phyloP scores from a whole-genome alignment of 2,797 vertebrate genomes.

The Chromis chromis region DNA sequence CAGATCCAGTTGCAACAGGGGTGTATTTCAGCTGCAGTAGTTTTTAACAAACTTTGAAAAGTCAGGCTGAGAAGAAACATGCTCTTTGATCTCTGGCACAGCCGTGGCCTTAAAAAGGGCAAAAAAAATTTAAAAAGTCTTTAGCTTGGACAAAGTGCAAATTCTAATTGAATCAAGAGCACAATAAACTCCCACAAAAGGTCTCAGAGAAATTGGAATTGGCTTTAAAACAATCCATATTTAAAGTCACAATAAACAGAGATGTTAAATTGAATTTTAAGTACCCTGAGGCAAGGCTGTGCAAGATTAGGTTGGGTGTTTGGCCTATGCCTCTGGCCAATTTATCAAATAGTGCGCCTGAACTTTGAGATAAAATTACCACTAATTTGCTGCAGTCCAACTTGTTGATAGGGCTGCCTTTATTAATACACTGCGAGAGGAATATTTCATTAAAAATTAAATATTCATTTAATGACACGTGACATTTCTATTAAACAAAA shows the following conservation, averaged over 20 bases:
- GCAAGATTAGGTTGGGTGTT: conserved; percentile 48
- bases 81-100: conserved; percentile 40
- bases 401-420: conserved; percentile 44
- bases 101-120: conserved; percentile 8
- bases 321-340: conserved; percentile 52
- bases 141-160: conserved; percentile 38
- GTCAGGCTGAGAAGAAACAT: conserved; percentile 19
- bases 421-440: conserved; percentile 36
- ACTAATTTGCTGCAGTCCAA: conserved; percentile 51
- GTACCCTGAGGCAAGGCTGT: conserved; percentile 50
- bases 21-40: conserved; percentile 25
- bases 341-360: conserved; percentile 52
- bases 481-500: conserved; percentile 65
- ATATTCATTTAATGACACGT: conserved; percentile 53
- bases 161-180: conserved; percentile 49
- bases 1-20: conserved; percentile 8
- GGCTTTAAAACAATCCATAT: conserved; percentile 50
- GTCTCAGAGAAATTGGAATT: conserved; percentile 39
- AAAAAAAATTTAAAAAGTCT: conserved; percentile 35
- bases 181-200: conserved; percentile 46
- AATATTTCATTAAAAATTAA: conserved; percentile 62
- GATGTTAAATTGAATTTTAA: conserved; percentile 64
- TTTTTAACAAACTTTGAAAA: conserved; percentile 45
- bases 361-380: conserved; percentile 63
- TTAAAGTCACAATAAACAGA: conserved; percentile 62